Conservation (phyloP, 1,140 invertebrate species). For the Anastrepha ludens region DNA sequence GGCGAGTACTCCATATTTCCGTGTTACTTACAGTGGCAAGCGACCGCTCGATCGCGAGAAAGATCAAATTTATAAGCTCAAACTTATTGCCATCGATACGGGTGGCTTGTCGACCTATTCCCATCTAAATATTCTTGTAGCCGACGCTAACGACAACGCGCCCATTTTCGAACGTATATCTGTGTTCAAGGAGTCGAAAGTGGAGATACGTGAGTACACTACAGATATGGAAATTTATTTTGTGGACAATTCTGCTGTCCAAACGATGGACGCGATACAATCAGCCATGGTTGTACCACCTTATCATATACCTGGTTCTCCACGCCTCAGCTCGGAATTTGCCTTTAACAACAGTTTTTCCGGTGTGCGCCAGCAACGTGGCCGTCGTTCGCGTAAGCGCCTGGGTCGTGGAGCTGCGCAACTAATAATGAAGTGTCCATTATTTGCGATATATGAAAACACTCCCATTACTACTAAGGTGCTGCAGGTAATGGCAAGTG, state of each 20-base stretch:
- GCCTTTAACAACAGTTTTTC: neutral
- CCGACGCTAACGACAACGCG: constrained; percentile 90
- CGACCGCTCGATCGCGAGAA: constrained; percentile 85
- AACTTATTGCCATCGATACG: constrained; percentile 84
- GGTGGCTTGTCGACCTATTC: constrained; percentile 84
- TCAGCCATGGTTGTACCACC: constrained; percentile 67
- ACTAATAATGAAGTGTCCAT: constrained; percentile 72
- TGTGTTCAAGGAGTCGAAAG: constrained; percentile 79
- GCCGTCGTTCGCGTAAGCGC: constrained; percentile 42
- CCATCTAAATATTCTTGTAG: constrained; percentile 81
- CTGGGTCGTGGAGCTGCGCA: constrained; percentile 48
- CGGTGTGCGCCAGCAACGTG: constrained; percentile 1
- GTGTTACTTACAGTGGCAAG: constrained; percentile 70
- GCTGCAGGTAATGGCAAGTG: constrained; percentile 86
- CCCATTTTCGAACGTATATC: constrained; percentile 83
- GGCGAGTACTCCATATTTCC: constrained; percentile 66
- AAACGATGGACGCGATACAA: constrained; percentile 60
- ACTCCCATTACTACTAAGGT: constrained; percentile 83
- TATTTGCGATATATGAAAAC: constrained; percentile 86
- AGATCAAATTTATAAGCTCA: constrained; percentile 81
- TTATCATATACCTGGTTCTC: constrained; percentile 69
- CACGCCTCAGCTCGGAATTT: constrained; percentile 61
- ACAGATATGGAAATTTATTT: constrained; percentile 77
- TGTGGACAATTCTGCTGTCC: constrained; percentile 67
- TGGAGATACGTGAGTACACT: constrained; percentile 79